Evolutionary conservation across 2,113 vertebrate species (phyloP), one percentile per base, ranked within the genome.

Genomic region (Entomyzon cyanotis): DNA sequence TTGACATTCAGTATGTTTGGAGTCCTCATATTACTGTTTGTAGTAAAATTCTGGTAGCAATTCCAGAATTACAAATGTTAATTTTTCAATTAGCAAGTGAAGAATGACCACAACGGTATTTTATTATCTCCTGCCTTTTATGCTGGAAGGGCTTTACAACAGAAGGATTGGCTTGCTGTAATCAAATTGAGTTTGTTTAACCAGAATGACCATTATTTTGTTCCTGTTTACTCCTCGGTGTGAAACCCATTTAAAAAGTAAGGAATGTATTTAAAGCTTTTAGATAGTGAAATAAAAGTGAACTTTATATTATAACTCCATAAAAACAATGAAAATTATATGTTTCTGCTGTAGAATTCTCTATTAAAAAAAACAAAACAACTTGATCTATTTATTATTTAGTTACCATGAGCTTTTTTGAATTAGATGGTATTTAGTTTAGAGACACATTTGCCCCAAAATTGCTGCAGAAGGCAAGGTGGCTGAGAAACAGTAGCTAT

Each of bases 401-500:
- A 27, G 9, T 50, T 55, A 50, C 8, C 5, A 6, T 30, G 11
- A 52, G 8, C 0, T 7, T 10, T 18, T 79, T 78, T 44, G 0
- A 35, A 22, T 58, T 68, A 9, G 11, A 10, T 42, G 62, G 5
- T 16, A 15, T 75, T 37, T 60, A 10, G 6, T 69, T 63, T 70
- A 37, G 44, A 64, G 64, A 44, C 7, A 49, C 7, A 50, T 44
- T 23, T 55, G 22, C 15, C 42, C 24, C 25, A 82, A 23, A 55
- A 55, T 35, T 49, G 28, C 25, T 5, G 4, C 21, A 74, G 59
- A 58, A 71, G 5, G 9, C 11, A 17, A 30, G 30, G 18, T 39
- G 56, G 7, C 16, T 84, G 14, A 33, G 3, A 22, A 63, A 27
- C 13, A 31, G 30, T n/a, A 58, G 21, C 21, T 69, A 4, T 30